Percentiles rank a stretch among this genome's conserved stretches.
phyloP scores from a whole-genome alignment of 2,113 vertebrate species.

The Dipodomys ordii region DNA sequence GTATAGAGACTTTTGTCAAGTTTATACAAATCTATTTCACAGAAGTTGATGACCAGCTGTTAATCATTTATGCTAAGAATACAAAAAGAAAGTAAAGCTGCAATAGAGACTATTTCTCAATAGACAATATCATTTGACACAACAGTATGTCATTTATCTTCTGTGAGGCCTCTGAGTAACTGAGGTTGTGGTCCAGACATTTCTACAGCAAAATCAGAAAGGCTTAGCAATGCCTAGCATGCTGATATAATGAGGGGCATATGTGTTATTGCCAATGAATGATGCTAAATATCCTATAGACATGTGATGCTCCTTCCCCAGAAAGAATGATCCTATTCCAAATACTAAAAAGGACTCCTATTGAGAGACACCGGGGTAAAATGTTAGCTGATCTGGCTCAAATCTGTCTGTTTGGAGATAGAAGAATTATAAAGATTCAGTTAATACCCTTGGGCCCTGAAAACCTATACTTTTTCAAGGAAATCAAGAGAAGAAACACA shows the following conservation, averaged over 20 bases:
- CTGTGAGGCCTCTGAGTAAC: background rate
- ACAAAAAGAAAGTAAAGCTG: background rate
- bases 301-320: background rate
- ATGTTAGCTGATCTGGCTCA: background rate
- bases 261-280: background rate
- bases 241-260: background rate
- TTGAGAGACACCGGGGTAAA: background rate
- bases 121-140: conserved; percentile 21
- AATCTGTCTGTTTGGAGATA: background rate
- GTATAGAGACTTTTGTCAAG: conserved; percentile 29
- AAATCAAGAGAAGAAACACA: background rate
- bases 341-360: background rate
- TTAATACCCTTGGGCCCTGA: background rate
- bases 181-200: background rate
- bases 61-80: conserved; percentile 56
- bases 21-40: conserved; percentile 60
- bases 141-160: conserved; percentile 15
- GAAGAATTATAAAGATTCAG: no score
- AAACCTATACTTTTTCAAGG: background rate
- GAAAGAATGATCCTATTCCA: background rate
- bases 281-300: background rate
- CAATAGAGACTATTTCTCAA: conserved; percentile 1
- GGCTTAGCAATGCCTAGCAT: background rate
- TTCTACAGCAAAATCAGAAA: background rate
- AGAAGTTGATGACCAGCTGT: conserved; percentile 60